Base-by-base conservation (phyloP, 2,797 vertebrate genomes). In the Anabas testudineus region DNA sequence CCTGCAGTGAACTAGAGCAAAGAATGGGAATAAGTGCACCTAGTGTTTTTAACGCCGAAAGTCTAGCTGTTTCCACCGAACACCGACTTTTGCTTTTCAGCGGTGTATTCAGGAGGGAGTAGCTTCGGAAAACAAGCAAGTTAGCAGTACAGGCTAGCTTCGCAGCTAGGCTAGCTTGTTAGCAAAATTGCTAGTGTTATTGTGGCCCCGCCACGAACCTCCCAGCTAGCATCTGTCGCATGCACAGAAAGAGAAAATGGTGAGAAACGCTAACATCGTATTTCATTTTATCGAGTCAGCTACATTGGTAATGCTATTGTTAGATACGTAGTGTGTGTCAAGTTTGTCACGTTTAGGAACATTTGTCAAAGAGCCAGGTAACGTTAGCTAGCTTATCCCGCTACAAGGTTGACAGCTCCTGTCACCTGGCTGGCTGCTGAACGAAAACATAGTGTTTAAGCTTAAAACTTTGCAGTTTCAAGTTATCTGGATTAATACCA, bases 21-120 rank as follows among this genome's bases (percentile, higher is more conserved):
- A 90, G 72, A 59, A 93, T 93, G 91, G 89, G 86, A 85, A 84
- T 80, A 24, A 66, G 76, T 6, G 19, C 12, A 71, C 51, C 63
- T 1, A 32, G 60, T 34, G 53, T 45, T 53, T 60, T 24, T 42
- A 19, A 65, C 63, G 59, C 75, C 55, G 66, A 85, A 73, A 73
- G 73, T 72, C 79, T n/a, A 60, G 39, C 55, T 34, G 56, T 61
- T 39, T 69, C 71, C 62, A 55, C 62, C 47, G 42, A 88, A 62
- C 73, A 41, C 55, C 78, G 71, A 86, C 79, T 72, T 56, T 63
- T 79, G 78, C 64, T 80, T 6, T 48, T 71, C 67, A 49, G 75
- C 56, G 53, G 52, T 22, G 3, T 47, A 37, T 74, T 12, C 52
- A 34, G 72, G 62, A 67, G 78, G 67, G 58, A 81, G 62, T 90